These are phyloP conservation scores for Hemibagrus wyckioides DNA, from an alignment of 2,113 vertebrate species.

Conservation along the genomic window DNA sequence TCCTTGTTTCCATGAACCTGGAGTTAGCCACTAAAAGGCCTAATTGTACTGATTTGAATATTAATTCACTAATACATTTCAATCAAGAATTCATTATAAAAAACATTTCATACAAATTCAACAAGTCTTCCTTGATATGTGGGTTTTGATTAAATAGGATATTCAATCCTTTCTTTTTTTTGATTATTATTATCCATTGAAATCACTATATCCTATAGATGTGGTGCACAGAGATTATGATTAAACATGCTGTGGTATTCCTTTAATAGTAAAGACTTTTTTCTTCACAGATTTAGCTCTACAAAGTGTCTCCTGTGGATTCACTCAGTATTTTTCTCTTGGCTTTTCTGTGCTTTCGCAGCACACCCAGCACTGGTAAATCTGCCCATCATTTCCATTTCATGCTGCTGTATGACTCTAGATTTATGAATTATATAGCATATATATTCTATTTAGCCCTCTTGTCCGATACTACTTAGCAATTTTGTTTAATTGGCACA, in stretches of 20 bases:
- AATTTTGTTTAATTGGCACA: background rate
- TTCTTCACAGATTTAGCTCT: conserved; percentile 69
- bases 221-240: background rate
- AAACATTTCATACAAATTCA: background rate
- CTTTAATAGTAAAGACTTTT: background rate
- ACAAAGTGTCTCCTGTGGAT: conserved; percentile 71
- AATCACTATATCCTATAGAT: background rate
- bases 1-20: background rate
- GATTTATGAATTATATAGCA: background rate
- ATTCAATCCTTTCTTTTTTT: too few species aligned
- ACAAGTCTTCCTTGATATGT: background rate
- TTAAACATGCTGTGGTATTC: background rate
- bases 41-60: background rate
- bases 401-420: background rate
- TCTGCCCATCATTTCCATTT: background rate
- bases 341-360: conserved; percentile 73
- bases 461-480: background rate
- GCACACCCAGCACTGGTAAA: conserved; percentile 77
- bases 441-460: background rate
- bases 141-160: background rate
- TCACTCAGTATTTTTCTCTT: conserved; percentile 72
- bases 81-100: background rate
- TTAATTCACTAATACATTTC: background rate
- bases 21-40: background rate
- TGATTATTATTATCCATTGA: background rate